Conservation (phyloP, 2,113 vertebrate species). For the Acrocephalus arundinaceus region DNA sequence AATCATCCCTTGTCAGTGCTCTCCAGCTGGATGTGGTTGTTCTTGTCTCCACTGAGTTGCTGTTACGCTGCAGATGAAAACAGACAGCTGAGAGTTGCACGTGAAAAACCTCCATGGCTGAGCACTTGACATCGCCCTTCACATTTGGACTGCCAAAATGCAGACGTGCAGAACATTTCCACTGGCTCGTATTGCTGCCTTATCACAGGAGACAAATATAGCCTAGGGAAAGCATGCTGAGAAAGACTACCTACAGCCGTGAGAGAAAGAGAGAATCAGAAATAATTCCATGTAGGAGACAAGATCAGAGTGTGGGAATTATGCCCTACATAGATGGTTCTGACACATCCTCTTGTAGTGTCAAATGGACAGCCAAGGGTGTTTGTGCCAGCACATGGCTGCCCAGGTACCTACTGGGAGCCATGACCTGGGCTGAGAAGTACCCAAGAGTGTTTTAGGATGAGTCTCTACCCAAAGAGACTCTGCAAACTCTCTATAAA, state of each 20-base stretch:
- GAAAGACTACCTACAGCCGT: neutral
- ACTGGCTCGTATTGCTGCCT: neutral
- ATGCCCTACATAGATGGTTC: neutral
- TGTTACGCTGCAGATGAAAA: neutral
- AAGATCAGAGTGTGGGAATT: neutral
- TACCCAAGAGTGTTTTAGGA: neutral
- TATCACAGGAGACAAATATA: conserved; percentile 28
- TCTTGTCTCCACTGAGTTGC: neutral
- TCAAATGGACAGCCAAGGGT: neutral
- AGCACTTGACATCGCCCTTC: neutral
- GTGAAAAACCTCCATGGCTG: neutral
- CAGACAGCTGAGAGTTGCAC: conserved; percentile 1
- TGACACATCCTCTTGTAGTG: neutral
- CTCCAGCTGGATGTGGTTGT: neutral
- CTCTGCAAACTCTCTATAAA: neutral
- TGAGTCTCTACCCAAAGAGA: neutral
- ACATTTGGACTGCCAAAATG: neutral
- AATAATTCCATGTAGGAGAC: neutral
- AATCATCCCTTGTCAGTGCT: neutral
- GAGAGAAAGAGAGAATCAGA: neutral
- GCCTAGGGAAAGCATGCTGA: neutral
- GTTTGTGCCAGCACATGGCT: neutral
- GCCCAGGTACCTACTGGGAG: neutral
- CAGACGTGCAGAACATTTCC: conserved; percentile 13
- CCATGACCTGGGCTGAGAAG: neutral